Base-by-base conservation (phyloP, 2,888 invertebrate genomes). In the Drosophila picticornis region DNA sequence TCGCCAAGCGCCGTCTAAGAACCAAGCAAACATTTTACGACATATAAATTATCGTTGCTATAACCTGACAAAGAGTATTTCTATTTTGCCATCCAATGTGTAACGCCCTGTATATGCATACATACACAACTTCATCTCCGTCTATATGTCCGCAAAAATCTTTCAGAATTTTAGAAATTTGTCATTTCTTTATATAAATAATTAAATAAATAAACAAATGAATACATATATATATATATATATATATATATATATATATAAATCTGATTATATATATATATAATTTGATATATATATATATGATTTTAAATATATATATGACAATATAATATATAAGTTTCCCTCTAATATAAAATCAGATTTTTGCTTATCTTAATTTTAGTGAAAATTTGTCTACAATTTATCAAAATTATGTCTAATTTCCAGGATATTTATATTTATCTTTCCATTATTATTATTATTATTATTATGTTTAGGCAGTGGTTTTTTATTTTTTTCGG, bases 21-120 rank as follows among this genome's bases (percentile, higher is more conserved):
- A 66, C 72, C 76, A 36, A 60, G 58, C 81, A 59, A 63, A 43
- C 75, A 64, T 83, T 87, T 84, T 88, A 87, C 76, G 90, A 86
- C 87, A 77, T 83, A 87, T 87, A 87, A 87, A 88, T 90, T 88
- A 90, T 87, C 81, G 87, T 83, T 83, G 29, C 22, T 43, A 16
- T 31, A 31, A 29, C 22, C 57, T 31, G 6, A 40, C 22, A 43
- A 0, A 11, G 13, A 13, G 43, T 43, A 43, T 43, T 11, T 10
- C 3, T 16, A 19, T 19, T 57, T 22, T 22, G 29, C 19, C 43
- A 22, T 43, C 5, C 6, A 57, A 31, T 25, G 22, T 31, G 29
- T 22, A 29, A n/a, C 27, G n/a, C 16, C 16, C 16, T 46, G 1
- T 9, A 22, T 46, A 25, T 22, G 1, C 6, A 43, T 22, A 13